These are phyloP conservation scores for Diuraphis noxia DNA, from an alignment of 1,140 invertebrate genomes.

Conservation along the genomic window DNA sequence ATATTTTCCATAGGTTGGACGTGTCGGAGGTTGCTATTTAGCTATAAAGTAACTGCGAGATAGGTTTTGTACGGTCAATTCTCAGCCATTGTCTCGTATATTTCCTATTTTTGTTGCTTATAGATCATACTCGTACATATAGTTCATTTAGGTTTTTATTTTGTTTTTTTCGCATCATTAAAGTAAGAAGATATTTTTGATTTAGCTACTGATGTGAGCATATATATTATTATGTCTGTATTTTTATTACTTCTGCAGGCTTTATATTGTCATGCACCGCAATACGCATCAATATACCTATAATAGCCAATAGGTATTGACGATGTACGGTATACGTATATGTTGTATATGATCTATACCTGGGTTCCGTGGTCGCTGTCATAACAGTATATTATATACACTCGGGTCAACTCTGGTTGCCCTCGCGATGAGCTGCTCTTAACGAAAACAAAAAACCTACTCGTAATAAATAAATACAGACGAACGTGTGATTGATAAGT, in stretches of 20 bases:
- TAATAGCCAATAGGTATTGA: neutral
- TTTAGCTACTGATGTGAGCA: neutral
- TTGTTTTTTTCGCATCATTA: neutral
- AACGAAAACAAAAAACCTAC: neutral
- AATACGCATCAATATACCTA: neutral
- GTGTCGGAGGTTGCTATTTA: neutral
- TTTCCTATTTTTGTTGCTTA: neutral
- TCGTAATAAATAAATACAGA: neutral
- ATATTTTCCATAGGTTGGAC: neutral
- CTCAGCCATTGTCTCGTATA: neutral
- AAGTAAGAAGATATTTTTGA: neutral
- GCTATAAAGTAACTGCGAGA: neutral
- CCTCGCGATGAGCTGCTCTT: neutral
- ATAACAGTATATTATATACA: neutral
- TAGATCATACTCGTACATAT: neutral
- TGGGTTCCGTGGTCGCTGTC: neutral
- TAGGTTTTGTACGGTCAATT: neutral
- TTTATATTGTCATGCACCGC: neutral
- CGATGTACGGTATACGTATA: neutral
- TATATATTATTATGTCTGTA: too few relatives aligned
- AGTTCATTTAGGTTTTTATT: neutral
- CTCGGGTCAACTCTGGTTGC: neutral
- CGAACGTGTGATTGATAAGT: constrained; percentile 40
- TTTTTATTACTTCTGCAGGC: neutral
- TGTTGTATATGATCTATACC: neutral